Conservation (phyloP, 2,888 invertebrate genomes). For the Lottia gigantea region DNA sequence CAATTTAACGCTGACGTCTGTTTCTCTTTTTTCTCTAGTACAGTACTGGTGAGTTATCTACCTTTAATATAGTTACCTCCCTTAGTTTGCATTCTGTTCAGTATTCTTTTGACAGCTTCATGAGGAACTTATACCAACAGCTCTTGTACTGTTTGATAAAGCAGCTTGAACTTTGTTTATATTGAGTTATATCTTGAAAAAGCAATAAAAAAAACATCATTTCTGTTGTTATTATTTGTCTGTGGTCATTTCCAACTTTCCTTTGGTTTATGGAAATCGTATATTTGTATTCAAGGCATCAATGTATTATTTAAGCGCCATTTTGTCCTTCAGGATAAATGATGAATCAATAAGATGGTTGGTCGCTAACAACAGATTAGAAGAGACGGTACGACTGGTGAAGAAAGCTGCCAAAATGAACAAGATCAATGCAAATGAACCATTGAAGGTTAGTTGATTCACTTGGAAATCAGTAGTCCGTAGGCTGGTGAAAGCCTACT, state of each 20-base stretch:
- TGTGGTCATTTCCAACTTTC: too few relatives aligned
- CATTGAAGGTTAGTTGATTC: not conserved
- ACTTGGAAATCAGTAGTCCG: too few relatives aligned
- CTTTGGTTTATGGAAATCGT: too few relatives aligned
- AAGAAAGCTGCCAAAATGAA: slow-evolving; percentile 1
- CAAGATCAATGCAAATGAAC: not conserved
- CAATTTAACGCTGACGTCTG: not conserved
- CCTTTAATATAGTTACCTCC: not conserved
- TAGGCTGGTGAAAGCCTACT: too few relatives aligned
- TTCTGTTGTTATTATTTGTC: too few relatives aligned
- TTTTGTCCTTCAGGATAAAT: not conserved
- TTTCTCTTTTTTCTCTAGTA: not conserved
- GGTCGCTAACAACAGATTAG: not conserved
- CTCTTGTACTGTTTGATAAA: too few relatives aligned
- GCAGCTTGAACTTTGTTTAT: too few relatives aligned
- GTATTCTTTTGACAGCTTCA: too few relatives aligned
- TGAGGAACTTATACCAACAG: not conserved
- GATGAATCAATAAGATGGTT: slow-evolving; percentile 1
- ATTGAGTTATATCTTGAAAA: too few relatives aligned
- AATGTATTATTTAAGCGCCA: too few relatives aligned
- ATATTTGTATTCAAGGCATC: too few relatives aligned
- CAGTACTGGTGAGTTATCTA: not conserved
- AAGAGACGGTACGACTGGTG: not conserved
- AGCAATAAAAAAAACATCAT: too few relatives aligned
- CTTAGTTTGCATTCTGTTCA: not conserved